Base-by-base conservation (phyloP, 2,113 vertebrate species). In the Cyrtonyx montezumae region DNA sequence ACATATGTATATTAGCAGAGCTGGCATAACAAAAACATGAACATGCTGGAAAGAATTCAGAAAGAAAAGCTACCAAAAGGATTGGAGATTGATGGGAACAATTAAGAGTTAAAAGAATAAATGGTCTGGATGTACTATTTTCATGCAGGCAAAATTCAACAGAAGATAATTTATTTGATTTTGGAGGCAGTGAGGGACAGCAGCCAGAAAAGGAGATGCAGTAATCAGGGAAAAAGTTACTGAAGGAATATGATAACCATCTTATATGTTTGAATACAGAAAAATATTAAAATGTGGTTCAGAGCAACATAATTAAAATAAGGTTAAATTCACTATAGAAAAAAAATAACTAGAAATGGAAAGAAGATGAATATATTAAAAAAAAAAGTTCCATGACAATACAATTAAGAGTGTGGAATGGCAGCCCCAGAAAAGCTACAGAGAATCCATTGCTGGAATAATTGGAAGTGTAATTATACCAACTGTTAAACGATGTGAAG, bases 41-140 rank as follows among this genome's bases (percentile, higher is more conserved):
- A 83, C 62, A 21, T 37, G 59, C 49, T 95, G 87, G 59, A 87
- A 91, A 23, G 45, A 85, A 49, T 75, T 91, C 55, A 11, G 46
- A 26, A 18, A 53, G n/a, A 70, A 90, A 68, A 56, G 9, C 45
- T 91, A 30, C 63, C 43, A 63, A 92, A 88, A 68, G 78, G 82
- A 53, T 1, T 46, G 46, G 67, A 75, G 79, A 75, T 63, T 77
- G 90, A 91, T 88, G 46, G 49, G 87, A 90, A 59, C 55, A 79
- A 90, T 96, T 93, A 94, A 94, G 21, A 55, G 45, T 45, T 76
- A 78, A 81, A 88, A 77, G 63, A 95, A 85, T 82, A 91, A 96
- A 90, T 55, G 73, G 79, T 79, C 22, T 80, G 59, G 93, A 87
- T 91, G 51, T 77, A 59, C 46, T 56, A 32, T 94, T 84, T 88